A percentile compares a stretch with the other conserved stretches of the same genome.
Conservation (phyloP, 2,113 vertebrate species). For the Rana temporaria region DNA sequence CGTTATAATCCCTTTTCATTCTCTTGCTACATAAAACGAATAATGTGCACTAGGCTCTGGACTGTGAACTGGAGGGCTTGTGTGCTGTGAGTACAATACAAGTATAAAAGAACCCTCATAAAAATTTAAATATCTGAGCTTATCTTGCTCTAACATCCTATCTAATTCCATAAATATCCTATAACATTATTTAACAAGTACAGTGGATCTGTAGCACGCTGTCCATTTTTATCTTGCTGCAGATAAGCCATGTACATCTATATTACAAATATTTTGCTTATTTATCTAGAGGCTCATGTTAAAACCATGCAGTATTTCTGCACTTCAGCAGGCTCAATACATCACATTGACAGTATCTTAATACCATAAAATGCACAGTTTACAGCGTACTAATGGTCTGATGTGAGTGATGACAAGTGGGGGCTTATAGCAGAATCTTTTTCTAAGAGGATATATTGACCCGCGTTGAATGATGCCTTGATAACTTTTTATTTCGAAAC, state of each 20-base stretch:
- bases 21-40: no score
- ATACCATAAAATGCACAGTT: constrained; percentile 18
- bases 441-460: not conserved
- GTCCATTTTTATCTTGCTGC: not conserved
- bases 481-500: no score
- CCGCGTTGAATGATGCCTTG: no score
- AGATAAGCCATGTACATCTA: constrained; percentile 9
- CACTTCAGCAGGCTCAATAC: constrained; percentile 14
- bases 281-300: constrained; percentile 20
- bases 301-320: constrained; percentile 3
- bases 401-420: not conserved
- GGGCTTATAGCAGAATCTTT: not conserved
- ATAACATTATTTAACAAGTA: no score
- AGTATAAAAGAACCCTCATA: not conserved
- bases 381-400: constrained; percentile 15
- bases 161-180: not conserved
- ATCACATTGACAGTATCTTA: constrained; percentile 42
- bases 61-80: not conserved
- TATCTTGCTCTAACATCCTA: not conserved
- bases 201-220: not conserved
- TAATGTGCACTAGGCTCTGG: no score
- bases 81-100: not conserved
- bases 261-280: constrained; percentile 5
- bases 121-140: not conserved
- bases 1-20: no score